Percentiles rank a stretch among this genome's conserved stretches.
phyloP scores from a whole-genome alignment of 2,113 vertebrate genomes.

The Sarotherodon lohbergeri region DNA sequence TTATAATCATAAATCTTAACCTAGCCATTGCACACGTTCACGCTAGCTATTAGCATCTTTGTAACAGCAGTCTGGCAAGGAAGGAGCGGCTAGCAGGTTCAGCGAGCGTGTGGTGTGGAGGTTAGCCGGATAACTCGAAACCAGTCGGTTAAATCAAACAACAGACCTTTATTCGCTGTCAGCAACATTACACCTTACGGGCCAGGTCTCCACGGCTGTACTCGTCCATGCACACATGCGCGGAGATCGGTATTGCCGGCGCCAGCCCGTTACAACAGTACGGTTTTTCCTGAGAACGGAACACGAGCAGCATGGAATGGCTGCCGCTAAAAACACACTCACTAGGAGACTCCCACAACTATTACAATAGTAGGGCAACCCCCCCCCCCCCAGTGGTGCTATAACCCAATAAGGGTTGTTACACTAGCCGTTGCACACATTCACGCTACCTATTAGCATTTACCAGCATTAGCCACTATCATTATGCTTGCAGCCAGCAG shows the following conservation, averaged over 20 bases:
- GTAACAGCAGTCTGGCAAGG: not conserved
- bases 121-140: not conserved
- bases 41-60: not conserved
- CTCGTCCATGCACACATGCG: not conserved
- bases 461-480: not conserved
- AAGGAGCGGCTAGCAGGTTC: not conserved
- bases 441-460: not conserved
- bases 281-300: not conserved
- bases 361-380: not conserved
- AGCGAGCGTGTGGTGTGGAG: not conserved
- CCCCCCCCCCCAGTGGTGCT: fast-evolving
- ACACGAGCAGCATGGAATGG: not conserved
- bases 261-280: not conserved
- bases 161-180: not conserved
- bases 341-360: not conserved
- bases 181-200: fast-evolving
- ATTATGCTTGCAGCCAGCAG: not conserved
- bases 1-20: not conserved
- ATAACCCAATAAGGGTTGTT: not conserved
- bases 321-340: not conserved
- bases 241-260: not conserved
- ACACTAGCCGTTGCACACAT: not conserved
- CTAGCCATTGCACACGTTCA: fast-evolving
- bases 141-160: not conserved
- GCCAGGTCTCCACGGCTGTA: not conserved